Evolutionary conservation across 2,797 vertebrate genomes (phyloP), one percentile per base, ranked within the genome.

Genomic region (Paratrypauchen microcephalus): DNA sequence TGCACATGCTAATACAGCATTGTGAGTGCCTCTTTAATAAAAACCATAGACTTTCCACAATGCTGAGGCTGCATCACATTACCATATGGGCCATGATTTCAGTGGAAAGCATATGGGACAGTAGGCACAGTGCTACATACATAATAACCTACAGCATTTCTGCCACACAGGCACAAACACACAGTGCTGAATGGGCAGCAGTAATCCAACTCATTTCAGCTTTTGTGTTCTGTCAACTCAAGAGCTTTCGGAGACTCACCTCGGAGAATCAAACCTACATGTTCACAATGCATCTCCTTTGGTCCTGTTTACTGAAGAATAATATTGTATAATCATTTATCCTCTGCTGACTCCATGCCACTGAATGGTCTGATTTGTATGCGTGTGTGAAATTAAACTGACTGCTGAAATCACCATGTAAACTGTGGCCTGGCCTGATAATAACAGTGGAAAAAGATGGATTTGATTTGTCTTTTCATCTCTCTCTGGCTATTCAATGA

Each of bases 351-450:
- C 23, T 55, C 23, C 36, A 36, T 58, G 30, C 71, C 54, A 57
- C n/a, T 23, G 58, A 71, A 13, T 13, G 39, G 41, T 72, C 73
- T 73, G 57, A 72, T 73, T 80, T 66, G 13, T 5, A 4, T n/a
- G 39, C 21, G 21, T n/a, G 32, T 52, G 61, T 71, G 71, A 66
- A 70, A 77, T 66, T 65, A 24, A 66, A 69, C 39, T 41, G 32
- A 66, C 67, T 18, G 71, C 8, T 56, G 69, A 68, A 76, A 75
- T 72, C 48, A 73, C 19, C 28, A 23, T 67, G 55, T 65, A 36
- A 66, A 54, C 58, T 68, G 62, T 67, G 55, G 75, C 68, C 68
- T 36, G 62, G 41, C 64, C 72, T 72, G 23, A 30, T 19, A 69
- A 69, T 21, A 28, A 72, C 73, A 65, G 62, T 36, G 16, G 24